phyloP scores from a whole-genome alignment of 2,888 invertebrate genomes.

The Elmis aenea region DNA sequence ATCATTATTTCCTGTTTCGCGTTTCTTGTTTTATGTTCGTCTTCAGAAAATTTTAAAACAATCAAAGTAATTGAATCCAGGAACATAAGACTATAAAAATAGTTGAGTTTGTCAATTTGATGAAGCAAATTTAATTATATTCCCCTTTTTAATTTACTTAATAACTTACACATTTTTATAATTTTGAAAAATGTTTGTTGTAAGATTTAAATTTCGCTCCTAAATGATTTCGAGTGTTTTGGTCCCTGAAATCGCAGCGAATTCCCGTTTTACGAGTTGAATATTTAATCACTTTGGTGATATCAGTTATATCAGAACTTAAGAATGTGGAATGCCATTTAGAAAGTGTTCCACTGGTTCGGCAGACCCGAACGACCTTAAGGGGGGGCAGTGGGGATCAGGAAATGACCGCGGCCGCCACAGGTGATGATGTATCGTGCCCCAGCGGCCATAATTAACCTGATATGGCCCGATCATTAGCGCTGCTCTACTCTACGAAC shows the following conservation, averaged over 20 bases:
- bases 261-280: background rate
- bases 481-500: conserved; percentile 18
- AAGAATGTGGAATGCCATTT: conserved; percentile 21
- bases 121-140: no score
- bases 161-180: no score
- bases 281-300: background rate
- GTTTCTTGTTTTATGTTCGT: no score
- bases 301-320: conserved; percentile 1
- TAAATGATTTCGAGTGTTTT: background rate
- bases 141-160: no score
- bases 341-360: conserved; percentile 27
- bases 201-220: background rate
- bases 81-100: no score
- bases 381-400: conserved; percentile 24
- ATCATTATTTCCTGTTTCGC: no score
- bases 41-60: no score
- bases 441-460: conserved; percentile 33
- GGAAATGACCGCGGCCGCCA: conserved; percentile 28
- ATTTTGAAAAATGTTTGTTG: no score
- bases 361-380: conserved; percentile 24
- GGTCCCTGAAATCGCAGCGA: background rate
- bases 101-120: no score
- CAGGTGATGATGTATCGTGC: conserved; percentile 32
- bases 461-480: conserved; percentile 29
- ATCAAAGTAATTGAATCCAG: no score